phyloP scores from a whole-genome alignment of 2,797 vertebrate species.

The Rhyacichthys aspro region DNA sequence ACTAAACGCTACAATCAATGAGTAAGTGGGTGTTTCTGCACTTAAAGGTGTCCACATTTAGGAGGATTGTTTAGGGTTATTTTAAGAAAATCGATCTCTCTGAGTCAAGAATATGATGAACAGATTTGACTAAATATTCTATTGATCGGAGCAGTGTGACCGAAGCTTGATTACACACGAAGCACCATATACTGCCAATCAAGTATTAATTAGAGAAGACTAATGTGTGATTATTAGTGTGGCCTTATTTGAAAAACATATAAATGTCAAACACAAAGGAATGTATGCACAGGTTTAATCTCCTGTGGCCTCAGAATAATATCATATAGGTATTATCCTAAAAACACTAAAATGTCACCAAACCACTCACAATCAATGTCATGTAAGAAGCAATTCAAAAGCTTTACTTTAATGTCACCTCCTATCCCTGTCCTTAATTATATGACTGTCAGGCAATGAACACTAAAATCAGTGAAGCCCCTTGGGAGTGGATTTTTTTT shows the following conservation, averaged over 20 bases:
- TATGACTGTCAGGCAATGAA: conserved; percentile 52
- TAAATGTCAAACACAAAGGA: conserved; percentile 15
- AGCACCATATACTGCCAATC: too few relatives aligned
- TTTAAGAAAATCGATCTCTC: not conserved
- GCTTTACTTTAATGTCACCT: conserved; percentile 46
- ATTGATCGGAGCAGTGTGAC: not conserved
- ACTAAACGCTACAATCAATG: conserved; percentile 36
- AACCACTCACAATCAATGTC: conserved; percentile 25
- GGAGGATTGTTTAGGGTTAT: conserved; percentile 8
- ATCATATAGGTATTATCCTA: conserved; percentile 3
- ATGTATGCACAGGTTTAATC: conserved; percentile 19
- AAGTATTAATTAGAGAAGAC: too few relatives aligned
- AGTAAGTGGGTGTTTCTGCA: conserved; percentile 24
- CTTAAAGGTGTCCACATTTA: conserved; percentile 19
- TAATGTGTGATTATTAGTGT: not conserved
- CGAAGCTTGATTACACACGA: not conserved
- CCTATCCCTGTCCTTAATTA: conserved; percentile 49
- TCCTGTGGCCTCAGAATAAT: conserved; percentile 17
- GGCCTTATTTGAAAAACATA: conserved; percentile 2
- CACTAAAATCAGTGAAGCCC: conserved; percentile 33
- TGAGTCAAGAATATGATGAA: not conserved
- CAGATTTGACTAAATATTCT: not conserved
- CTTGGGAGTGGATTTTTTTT: conserved; percentile 35
- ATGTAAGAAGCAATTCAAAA: conserved; percentile 29
- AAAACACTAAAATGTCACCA: conserved; percentile 31